Base-by-base conservation (phyloP, 2,113 vertebrate genomes). In the Malurus alboscapulatus region DNA sequence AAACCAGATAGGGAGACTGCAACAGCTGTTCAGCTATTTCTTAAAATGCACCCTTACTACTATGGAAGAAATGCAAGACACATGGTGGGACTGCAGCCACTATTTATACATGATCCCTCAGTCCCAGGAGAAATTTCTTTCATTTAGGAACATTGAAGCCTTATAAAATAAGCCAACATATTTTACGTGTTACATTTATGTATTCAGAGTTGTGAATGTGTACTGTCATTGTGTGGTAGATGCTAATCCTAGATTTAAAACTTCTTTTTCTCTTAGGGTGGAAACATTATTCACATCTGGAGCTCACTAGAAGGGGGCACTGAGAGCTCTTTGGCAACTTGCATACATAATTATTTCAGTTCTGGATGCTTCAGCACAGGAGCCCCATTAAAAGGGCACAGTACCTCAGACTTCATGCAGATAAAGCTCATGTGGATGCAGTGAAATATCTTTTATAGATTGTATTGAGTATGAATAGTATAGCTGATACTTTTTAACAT, bases 1-100 rank as follows among this genome's bases (percentile, higher is more conserved):
- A 96, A 97, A 96, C 92, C 63, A 87, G 87, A 95, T 74, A 80
- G 75, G 69, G 86, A 95, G 91, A 85, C 14, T 90, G 71, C 32
- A 96, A 94, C 95, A 97, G 95, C 96, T 97, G 97, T 88, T 66
- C 57, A 73, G 80, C 53, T 94, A 67, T 92, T 96, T 96, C 92
- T 93, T 93, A 96, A 96, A 96, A 94, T 59, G 54, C 32, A 91
- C 62, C 34, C 63, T 96, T 95, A 90, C 77, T 87, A 42, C 69
- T 92, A 61, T 71, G 81, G 88, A 92, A 96, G 92, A 96, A 96
- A 97, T 88, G 80, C 63, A 82, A 92, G 92, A 96, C 95, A 87
- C 48, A 94, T 97, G 83, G 91, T 66, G 87, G 95, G 83, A 90
- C 66, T 95, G 72, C 74, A 93, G 61, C 94, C 80, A 77, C 95